Conservation (phyloP, 2,113 vertebrate species). For the Ceuthmochares aereus region DNA sequence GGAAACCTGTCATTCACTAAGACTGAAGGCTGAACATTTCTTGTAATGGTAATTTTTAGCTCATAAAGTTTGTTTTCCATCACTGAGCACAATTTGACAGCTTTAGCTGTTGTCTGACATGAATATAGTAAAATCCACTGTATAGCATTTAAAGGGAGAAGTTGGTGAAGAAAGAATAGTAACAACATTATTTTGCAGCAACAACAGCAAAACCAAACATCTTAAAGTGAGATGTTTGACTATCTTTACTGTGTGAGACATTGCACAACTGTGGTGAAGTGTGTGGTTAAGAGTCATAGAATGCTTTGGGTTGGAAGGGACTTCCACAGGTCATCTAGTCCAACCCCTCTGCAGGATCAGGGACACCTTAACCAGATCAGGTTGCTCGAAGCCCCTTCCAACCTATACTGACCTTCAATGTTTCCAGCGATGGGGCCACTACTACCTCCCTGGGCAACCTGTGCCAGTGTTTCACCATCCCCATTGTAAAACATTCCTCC, state of each 20-base stretch:
- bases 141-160: not conserved
- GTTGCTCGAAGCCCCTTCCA: too few relatives aligned
- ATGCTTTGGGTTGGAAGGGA: too few relatives aligned
- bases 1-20: slow-evolving; percentile 18
- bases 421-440: too few relatives aligned
- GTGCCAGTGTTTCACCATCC: too few relatives aligned
- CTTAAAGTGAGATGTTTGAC: not conserved
- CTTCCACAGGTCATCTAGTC: too few relatives aligned
- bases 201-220: not conserved
- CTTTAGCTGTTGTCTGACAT: slow-evolving; percentile 44
- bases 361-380: too few relatives aligned
- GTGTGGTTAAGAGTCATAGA: not conserved
- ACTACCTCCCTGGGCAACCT: too few relatives aligned
- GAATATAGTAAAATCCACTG: slow-evolving; percentile 21
- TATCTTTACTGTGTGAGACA: not conserved
- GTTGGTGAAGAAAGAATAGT: slow-evolving; percentile 35
- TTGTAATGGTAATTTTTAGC: slow-evolving; percentile 62
- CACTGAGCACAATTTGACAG: slow-evolving; percentile 44
- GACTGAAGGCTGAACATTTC: slow-evolving; percentile 43
- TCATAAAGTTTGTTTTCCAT: slow-evolving; percentile 29
- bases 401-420: too few relatives aligned
- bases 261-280: not conserved
- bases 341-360: too few relatives aligned
- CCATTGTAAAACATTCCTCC: too few relatives aligned
- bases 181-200: not conserved